phyloP scores from a whole-genome alignment of 2,797 vertebrate genomes.

The Myripristis jacobus region DNA sequence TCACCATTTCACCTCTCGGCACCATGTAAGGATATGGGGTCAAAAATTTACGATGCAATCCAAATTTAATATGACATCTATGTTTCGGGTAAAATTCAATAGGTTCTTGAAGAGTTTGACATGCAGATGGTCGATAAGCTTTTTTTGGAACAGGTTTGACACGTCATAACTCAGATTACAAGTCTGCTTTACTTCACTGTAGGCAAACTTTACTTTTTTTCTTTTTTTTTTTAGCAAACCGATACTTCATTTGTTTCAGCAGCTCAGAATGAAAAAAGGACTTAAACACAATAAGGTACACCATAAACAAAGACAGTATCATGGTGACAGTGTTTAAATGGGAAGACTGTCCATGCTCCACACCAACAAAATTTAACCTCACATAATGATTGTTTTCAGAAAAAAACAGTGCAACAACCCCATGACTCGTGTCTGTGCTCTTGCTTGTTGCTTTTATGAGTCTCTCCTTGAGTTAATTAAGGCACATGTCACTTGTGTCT shows the following conservation, averaged over 20 bases:
- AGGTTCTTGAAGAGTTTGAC: not conserved
- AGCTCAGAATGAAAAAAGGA: conserved; percentile 35
- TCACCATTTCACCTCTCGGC: conserved; percentile 32
- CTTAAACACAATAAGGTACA: conserved; percentile 35
- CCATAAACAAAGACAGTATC: conserved; percentile 56
- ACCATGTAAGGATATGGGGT: not conserved
- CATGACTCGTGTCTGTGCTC: not conserved
- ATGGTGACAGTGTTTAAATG: conserved; percentile 61
- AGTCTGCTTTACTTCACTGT: conserved; percentile 3
- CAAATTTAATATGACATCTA: conserved; percentile 3
- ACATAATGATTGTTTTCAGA: not conserved
- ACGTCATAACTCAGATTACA: conserved; percentile 28
- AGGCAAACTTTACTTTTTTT: conserved; percentile 55
- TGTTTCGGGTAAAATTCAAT: not conserved
- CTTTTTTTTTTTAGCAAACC: conserved; percentile 35
- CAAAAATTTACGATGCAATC: not conserved
- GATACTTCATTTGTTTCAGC: conserved; percentile 53
- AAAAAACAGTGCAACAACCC: conserved; percentile 15
- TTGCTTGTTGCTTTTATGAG: not conserved
- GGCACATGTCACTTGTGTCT: conserved; percentile 22
- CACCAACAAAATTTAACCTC: conserved; percentile 15
- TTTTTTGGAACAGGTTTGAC: conserved; percentile 16
- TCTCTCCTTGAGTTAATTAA: conserved; percentile 12
- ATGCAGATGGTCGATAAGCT: conserved; percentile 3
- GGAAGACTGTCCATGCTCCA: conserved; percentile 58